These are phyloP conservation scores for Cheilosia vernalis DNA, from an alignment of 2,888 invertebrate species.

Conservation along the genomic window DNA sequence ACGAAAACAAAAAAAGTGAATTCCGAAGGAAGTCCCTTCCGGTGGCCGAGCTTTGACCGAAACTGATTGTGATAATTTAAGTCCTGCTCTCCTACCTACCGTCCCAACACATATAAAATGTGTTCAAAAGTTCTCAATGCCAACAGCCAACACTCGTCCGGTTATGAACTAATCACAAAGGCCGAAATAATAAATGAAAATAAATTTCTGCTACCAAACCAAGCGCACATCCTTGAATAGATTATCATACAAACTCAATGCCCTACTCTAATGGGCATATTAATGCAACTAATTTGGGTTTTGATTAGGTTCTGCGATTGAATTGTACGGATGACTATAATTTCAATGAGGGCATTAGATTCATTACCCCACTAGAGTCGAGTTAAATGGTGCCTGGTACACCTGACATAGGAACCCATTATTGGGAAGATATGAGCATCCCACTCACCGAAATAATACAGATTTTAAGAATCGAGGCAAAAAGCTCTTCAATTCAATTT, in stretches of 20 bases:
- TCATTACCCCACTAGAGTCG: neutral
- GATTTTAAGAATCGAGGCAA: slow-evolving; percentile 24
- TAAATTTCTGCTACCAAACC: neutral
- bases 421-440: neutral
- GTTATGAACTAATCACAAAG: slow-evolving; percentile 23
- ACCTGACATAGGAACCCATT: slow-evolving; percentile 6
- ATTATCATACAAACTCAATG: slow-evolving; percentile 21
- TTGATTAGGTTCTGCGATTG: slow-evolving; percentile 9
- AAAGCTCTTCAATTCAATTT: slow-evolving; percentile 18
- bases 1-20: too few species aligned
- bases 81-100: neutral
- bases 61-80: neutral
- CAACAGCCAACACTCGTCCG: slow-evolving; percentile 1
- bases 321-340: slow-evolving; percentile 35
- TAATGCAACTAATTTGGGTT: slow-evolving; percentile 13
- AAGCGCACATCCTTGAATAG: neutral
- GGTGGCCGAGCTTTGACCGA: neutral
- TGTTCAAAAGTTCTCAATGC: neutral
- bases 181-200: slow-evolving; percentile 34
- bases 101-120: neutral
- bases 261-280: slow-evolving; percentile 1
- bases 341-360: slow-evolving; percentile 7
- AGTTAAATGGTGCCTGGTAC: slow-evolving; percentile 8
- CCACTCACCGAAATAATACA: slow-evolving; percentile 2
- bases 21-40: too few species aligned